phyloP scores from a whole-genome alignment of 1,140 invertebrate genomes.

The Bombus pascuorum region DNA sequence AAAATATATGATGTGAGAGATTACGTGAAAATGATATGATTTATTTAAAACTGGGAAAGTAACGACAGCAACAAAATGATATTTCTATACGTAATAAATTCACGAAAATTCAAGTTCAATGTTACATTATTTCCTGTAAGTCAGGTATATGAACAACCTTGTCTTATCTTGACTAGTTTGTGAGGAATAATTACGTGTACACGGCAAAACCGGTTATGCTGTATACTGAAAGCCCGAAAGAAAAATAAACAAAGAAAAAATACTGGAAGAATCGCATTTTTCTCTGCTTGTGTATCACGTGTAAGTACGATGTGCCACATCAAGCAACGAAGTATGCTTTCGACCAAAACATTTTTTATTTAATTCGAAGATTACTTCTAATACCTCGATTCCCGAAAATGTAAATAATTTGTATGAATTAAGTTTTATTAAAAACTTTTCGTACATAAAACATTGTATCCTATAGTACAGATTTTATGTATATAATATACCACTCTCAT shows the following conservation, averaged over 20 bases:
- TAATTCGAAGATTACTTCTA: background rate
- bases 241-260: constrained; percentile 12
- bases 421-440: too few relatives aligned
- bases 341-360: background rate
- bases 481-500: too few relatives aligned
- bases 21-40: background rate
- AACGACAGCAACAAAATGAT: background rate
- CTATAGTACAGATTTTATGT: too few relatives aligned
- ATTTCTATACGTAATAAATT: background rate
- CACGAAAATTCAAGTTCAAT: constrained; percentile 19
- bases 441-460: too few relatives aligned
- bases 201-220: constrained; percentile 4
- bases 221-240: background rate
- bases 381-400: too few relatives aligned
- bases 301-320: background rate
- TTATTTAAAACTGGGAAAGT: background rate
- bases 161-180: constrained; percentile 22
- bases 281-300: background rate
- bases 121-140: background rate
- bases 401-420: too few relatives aligned
- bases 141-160: constrained; percentile 14
- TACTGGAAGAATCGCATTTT: background rate
- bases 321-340: background rate
- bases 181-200: constrained; percentile 22
- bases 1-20: too few relatives aligned